Evolutionary conservation across 2,888 invertebrate genomes (phyloP).

Genomic region (Caenorhabditis auriculariae): DNA sequence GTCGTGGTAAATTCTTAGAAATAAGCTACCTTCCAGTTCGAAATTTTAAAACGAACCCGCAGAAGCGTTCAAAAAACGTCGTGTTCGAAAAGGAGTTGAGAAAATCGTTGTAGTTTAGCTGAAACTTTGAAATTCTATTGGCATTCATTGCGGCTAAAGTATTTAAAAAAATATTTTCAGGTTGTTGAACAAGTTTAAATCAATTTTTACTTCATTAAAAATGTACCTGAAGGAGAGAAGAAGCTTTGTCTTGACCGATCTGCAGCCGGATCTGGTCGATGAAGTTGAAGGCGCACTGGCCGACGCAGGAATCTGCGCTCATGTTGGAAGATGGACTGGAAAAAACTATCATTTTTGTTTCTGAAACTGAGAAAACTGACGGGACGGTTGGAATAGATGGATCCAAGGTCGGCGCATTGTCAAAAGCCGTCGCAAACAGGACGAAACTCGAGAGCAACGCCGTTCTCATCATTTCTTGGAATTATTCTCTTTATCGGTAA

Average conservation of each 20-base stretch:
- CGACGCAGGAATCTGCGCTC: constrained; percentile 56
- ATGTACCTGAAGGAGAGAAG: constrained; percentile 28
- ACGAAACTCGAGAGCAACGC: too few species aligned
- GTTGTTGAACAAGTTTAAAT: neutral
- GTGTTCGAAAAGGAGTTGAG: constrained; percentile 55
- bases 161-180: neutral
- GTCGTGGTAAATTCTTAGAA: constrained; percentile 53
- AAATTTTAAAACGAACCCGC: constrained; percentile 35
- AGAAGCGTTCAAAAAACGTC: constrained; percentile 59
- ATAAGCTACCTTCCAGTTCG: too few species aligned
- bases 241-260: constrained; percentile 47
- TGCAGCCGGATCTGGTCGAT: constrained; percentile 51
- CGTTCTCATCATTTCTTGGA: too few species aligned
- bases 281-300: constrained; percentile 58
- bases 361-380: constrained; percentile 19
- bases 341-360: neutral
- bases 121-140: constrained; percentile 14
- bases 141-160: neutral
- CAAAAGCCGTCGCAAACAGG: too few species aligned
- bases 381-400: constrained; percentile 51
- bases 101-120: constrained; percentile 60
- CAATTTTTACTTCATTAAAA: neutral
- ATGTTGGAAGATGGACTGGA: constrained; percentile 44
- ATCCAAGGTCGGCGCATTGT: constrained; percentile 40
- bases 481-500: too few species aligned